phyloP scores from a whole-genome alignment of 2,888 invertebrate genomes.

The Acronicta psi region DNA sequence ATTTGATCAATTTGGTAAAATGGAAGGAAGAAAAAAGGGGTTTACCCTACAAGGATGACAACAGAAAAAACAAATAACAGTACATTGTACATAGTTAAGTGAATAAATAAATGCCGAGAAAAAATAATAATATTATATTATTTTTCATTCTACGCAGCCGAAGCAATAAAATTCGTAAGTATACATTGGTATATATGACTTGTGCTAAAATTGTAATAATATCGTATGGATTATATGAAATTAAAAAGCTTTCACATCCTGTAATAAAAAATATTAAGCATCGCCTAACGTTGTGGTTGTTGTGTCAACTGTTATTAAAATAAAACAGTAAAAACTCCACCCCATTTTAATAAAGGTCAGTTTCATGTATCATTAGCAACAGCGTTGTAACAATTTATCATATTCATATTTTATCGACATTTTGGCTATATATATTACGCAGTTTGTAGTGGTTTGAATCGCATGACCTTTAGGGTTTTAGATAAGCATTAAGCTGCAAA shows the following conservation, averaged over 20 bases:
- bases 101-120: constrained; percentile 85
- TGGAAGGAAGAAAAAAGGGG: no score
- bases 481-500: constrained; percentile 1
- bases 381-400: constrained; percentile 6
- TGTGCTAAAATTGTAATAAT: constrained; percentile 55
- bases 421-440: constrained; percentile 4
- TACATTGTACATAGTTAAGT: no score
- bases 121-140: constrained; percentile 69
- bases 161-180: constrained; percentile 64
- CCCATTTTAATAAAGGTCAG: not conserved
- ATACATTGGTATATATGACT: constrained; percentile 41
- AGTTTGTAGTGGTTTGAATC: not conserved
- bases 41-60: no score
- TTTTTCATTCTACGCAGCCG: constrained; percentile 73
- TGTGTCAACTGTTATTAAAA: constrained; percentile 4
- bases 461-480: constrained; percentile 5
- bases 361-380: constrained; percentile 7
- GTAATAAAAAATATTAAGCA: constrained; percentile 5
- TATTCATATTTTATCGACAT: constrained; percentile 7
- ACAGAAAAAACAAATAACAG: no score
- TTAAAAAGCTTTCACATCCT: constrained; percentile 1
- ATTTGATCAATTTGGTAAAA: no score
- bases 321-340: not conserved
- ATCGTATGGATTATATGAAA: constrained; percentile 30
- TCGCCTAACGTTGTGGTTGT: constrained; percentile 34